These are phyloP conservation scores for Drosophila sproati DNA, from an alignment of 1,140 invertebrate species.

Conservation along the genomic window DNA sequence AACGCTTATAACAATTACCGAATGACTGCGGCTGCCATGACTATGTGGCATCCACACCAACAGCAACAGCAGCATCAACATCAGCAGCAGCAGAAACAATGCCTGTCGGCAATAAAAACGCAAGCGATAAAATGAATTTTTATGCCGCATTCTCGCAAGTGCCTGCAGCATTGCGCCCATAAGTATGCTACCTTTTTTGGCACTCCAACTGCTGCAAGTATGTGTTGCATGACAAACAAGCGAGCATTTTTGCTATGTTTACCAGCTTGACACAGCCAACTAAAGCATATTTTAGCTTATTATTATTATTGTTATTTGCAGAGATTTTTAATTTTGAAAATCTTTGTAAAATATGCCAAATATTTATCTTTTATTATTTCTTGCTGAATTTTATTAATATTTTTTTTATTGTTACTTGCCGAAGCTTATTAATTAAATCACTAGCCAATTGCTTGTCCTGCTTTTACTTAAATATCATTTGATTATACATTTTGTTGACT, in stretches of 20 bases:
- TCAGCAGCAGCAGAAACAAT: conserved; percentile 19
- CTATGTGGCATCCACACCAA: conserved; percentile 6
- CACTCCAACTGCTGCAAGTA: not conserved
- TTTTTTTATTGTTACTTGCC: no score
- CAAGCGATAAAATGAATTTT: conserved; percentile 78
- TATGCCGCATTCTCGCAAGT: conserved; percentile 77
- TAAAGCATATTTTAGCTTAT: not conserved
- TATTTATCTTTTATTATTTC: not conserved
- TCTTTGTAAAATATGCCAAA: not conserved
- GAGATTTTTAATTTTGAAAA: no score
- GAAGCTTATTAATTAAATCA: no score
- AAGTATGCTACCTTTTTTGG: conserved; percentile 61
- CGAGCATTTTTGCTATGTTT: conserved; percentile 3
- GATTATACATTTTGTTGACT: no score
- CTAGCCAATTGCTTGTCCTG: no score
- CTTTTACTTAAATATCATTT: no score
- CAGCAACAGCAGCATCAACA: conserved; percentile 3
- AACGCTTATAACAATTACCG: conserved; percentile 40
- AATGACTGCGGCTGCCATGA: conserved; percentile 1
- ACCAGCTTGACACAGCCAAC: not conserved
- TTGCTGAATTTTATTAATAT: no score
- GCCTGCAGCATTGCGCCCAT: conserved; percentile 49
- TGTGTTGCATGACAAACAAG: not conserved
- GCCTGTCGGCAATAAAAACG: conserved; percentile 64
- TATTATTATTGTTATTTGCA: no score